phyloP scores from a whole-genome alignment of 2,797 vertebrate genomes.

The Onychomys torridus region DNA sequence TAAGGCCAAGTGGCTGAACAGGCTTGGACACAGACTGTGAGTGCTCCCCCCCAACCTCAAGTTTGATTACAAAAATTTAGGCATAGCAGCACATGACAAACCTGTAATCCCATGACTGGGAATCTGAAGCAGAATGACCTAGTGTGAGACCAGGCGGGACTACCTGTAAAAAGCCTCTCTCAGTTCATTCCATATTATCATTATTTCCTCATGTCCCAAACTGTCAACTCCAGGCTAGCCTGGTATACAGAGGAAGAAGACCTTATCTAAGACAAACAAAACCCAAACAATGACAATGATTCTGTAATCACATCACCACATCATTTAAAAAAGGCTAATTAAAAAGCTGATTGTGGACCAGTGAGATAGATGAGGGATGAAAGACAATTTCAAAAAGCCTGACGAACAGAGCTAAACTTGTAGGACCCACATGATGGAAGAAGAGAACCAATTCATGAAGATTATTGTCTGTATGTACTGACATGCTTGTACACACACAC shows the following conservation, averaged over 20 bases:
- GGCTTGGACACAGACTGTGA: background rate
- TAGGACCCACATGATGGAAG: background rate
- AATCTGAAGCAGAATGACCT: background rate
- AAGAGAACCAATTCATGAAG: background rate
- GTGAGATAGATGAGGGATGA: no score
- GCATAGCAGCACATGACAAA: no score
- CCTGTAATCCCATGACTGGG: background rate
- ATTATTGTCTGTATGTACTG: background rate
- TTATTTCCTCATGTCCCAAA: background rate
- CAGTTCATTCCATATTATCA: background rate
- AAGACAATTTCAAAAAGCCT: background rate
- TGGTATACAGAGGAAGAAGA: background rate
- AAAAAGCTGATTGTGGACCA: background rate
- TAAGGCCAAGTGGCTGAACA: background rate
- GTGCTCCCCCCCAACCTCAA: fast-evolving
- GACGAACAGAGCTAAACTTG: background rate
- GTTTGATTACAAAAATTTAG: background rate
- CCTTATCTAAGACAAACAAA: background rate
- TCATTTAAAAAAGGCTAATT: background rate
- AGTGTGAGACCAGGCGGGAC: background rate
- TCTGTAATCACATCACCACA: background rate
- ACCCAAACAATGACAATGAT: background rate
- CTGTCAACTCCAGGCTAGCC: background rate
- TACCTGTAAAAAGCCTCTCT: no score
- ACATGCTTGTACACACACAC: background rate